A percentile compares a stretch with the other conserved stretches of the same genome.
Evolutionary conservation across 1,140 invertebrate genomes (phyloP).

Genomic region (Drosophila pseudoobscura): DNA sequence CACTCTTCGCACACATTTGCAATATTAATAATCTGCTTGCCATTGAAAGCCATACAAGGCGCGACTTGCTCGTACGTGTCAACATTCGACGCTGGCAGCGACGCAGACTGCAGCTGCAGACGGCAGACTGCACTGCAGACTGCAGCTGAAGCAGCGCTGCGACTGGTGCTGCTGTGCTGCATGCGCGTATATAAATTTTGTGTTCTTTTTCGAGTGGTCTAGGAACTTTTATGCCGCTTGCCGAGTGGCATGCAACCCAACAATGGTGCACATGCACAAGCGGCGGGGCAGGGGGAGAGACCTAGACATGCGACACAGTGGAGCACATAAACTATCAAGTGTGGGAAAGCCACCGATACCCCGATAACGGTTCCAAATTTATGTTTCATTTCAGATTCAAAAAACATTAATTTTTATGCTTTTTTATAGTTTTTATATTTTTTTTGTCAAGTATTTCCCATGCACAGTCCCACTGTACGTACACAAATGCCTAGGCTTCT

Average conservation of each 20-base stretch:
- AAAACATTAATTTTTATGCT: too few relatives aligned
- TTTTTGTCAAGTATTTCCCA: not conserved
- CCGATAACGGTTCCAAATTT: conserved; percentile 15
- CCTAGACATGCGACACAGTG: conserved; percentile 54
- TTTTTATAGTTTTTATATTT: too few relatives aligned
- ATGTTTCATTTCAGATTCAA: not conserved
- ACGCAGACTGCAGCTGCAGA: conserved; percentile 22
- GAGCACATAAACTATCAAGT: conserved; percentile 53
- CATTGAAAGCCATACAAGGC: conserved; percentile 81
- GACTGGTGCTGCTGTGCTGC: conserved; percentile 30
- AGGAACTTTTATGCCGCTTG: conserved; percentile 76
- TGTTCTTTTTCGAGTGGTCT: conserved; percentile 79
- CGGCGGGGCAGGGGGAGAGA: not conserved
- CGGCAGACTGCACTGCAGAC: conserved; percentile 14
- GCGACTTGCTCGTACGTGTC: conserved; percentile 71
- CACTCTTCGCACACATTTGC: conserved; percentile 45
- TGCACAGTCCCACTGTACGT: conserved; percentile 21
- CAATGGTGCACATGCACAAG: conserved; percentile 18
- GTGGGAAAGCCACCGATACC: conserved; percentile 43
- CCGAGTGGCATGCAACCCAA: conserved; percentile 70
- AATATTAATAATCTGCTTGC: conserved; percentile 81
- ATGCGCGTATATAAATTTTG: conserved; percentile 80
- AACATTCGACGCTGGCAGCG: conserved; percentile 72
- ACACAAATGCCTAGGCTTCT: conserved; percentile 53
- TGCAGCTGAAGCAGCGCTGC: conserved; percentile 7